Evolutionary conservation across 2,113 vertebrate genomes (phyloP).

Genomic region (Scopus umbretta): DNA sequence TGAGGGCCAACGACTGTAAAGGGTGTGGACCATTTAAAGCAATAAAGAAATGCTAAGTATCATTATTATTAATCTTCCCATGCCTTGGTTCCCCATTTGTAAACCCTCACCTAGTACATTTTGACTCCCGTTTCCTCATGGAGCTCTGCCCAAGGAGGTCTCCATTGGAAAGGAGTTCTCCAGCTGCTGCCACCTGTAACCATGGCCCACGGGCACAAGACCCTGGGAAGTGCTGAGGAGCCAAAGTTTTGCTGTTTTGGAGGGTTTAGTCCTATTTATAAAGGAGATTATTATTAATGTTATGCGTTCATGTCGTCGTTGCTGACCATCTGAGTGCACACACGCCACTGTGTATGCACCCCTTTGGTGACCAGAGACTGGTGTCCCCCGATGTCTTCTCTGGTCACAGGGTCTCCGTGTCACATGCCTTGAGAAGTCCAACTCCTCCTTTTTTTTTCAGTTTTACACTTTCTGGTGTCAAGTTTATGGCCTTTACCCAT

Average conservation of each 20-base stretch:
- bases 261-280: neutral
- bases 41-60: constrained; percentile 38
- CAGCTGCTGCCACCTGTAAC: neutral
- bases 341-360: neutral
- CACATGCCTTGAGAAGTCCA: neutral
- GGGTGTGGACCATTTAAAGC: constrained; percentile 18
- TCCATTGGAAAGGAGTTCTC: neutral
- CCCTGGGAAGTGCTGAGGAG: neutral
- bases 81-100: constrained; percentile 29
- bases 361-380: neutral
- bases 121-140: neutral
- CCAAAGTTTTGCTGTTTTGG: neutral
- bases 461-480: neutral
- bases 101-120: neutral
- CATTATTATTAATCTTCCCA: constrained; percentile 48
- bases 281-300: neutral
- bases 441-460: neutral
- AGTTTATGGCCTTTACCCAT: neutral
- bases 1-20: neutral
- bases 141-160: neutral
- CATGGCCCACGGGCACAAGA: neutral
- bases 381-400: neutral
- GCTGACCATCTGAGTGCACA: neutral
- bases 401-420: neutral
- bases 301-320: neutral